A percentile compares a stretch with the other conserved stretches of the same genome.
Conservation (phyloP, 1,140 invertebrate genomes). For the Drosophila hydei region DNA sequence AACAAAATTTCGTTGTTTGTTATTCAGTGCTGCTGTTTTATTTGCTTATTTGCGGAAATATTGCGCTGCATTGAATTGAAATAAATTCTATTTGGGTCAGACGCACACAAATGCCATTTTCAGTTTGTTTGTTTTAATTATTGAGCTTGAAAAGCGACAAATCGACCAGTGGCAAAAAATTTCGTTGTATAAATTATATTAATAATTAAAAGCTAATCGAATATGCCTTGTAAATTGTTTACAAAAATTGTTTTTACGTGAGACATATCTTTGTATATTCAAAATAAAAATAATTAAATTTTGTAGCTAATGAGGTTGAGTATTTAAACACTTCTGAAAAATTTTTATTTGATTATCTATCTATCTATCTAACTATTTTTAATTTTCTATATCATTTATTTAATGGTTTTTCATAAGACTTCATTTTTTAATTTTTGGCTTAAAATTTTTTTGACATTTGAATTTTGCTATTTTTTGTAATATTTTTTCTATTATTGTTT, state of each 20-base stretch:
- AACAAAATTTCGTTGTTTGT: slow-evolving; percentile 28
- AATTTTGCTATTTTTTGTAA: too few relatives aligned
- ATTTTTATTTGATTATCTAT: too few relatives aligned
- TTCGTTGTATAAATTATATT: not conserved
- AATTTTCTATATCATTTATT: too few relatives aligned
- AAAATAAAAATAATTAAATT: not conserved
- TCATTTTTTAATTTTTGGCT: too few relatives aligned
- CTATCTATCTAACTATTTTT: too few relatives aligned
- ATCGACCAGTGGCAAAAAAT: not conserved
- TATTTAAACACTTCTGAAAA: too few relatives aligned
- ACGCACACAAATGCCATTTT: slow-evolving; percentile 20
- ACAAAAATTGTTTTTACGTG: not conserved
- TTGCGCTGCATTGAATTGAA: slow-evolving; percentile 43
- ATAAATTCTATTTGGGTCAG: slow-evolving; percentile 58
- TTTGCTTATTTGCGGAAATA: slow-evolving; percentile 64
- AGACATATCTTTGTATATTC: not conserved
- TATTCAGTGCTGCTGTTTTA: slow-evolving; percentile 22
- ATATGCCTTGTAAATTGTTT: too few relatives aligned
- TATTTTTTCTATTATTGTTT: too few relatives aligned
- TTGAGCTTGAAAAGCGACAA: slow-evolving; percentile 2
- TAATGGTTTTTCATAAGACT: too few relatives aligned
- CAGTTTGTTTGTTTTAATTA: slow-evolving; percentile 5
- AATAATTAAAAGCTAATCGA: slow-evolving; percentile 16
- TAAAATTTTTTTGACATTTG: too few relatives aligned
- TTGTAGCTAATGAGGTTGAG: too few relatives aligned